Evolutionary conservation across 2,888 invertebrate species (phyloP), one percentile per base, ranked within the genome.

Genomic region (Aquatica leii): DNA sequence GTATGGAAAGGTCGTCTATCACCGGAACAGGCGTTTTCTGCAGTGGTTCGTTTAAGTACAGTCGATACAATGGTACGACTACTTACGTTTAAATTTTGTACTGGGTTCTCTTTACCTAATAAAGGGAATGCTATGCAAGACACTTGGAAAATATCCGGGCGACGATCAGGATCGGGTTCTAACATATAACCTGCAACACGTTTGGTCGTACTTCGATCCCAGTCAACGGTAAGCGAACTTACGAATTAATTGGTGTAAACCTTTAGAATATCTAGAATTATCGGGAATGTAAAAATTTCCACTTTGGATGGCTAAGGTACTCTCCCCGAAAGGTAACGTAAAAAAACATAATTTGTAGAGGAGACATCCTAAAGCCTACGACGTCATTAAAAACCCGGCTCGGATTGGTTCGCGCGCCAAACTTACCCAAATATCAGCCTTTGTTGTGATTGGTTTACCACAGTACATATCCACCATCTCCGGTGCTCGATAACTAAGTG

Each of bases 401-500:
- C 24, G 24, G 24, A n/a, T 24, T 24, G 6, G 2, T 2, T 24
- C 24, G 24, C 24, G 24, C 14, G n/a, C n/a, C n/a, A 24, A 31
- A 54, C 75, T 72, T 82, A 90, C 91, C 95, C 95, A 95, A 79
- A 95, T 92, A 84, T 95, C 95, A 43, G 93, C 88, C 82, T 94
- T 94, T 34, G 91, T 93, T 21, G 93, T 92, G 69, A 97, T 94
- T 50, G 88, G 83, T 81, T 90, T 90, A 37, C 92, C 92, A 67
- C 87, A 86, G 80, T 95, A 96, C 76, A 97, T 86, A 81, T 97
- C 95, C 34, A 97, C 89, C 96, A 96, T 97, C 85, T 96, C 96
- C 2, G 96, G 96, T 11, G 95, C 85, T 74, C 96, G 86, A 80
- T 96, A 96, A 69, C 94, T 92, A 54, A 95, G 84, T 0, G 96